Base-by-base conservation (phyloP, 2,888 invertebrate genomes). In the Terebella lapidaria region DNA sequence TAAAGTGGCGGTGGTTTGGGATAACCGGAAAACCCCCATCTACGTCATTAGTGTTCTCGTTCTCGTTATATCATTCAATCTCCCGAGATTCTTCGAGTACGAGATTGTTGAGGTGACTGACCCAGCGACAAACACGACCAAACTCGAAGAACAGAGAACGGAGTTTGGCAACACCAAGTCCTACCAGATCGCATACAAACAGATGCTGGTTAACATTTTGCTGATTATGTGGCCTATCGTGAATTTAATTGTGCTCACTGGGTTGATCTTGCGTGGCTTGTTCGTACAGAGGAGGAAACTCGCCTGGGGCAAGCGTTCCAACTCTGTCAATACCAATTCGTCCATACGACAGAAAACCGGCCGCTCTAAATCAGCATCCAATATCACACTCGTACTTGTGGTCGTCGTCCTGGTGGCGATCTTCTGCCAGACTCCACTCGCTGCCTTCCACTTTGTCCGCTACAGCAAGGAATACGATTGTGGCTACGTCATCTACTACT, bases 31-130 rank as follows among this genome's bases (percentile, higher is more conserved):
- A 24, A 69, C 69, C 1, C 52, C 54, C 55, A 46, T 59, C 30
- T 68, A 67, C 56, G 54, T 69, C 27, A 54, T 54, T 10, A 24
- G 53, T 15, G 69, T 67, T 18, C 52, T 67, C n/a, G 22, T 45
- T 10, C 29, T 62, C 15, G 65, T 67, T 5, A 24, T 64, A 18
- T 54, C 58, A 18, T 69, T 68, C 61, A 69, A 69, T 56, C 20
- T 63, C 42, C 69, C 69, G 4, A 57, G 69, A 27, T 59, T 69
- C 49, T 69, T 69, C 56, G 69, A 69, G 52, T 69, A 69, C 60
- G 35, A 55, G 24, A 57, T 69, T 49, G 54, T 59, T 2, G 58
- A 53, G 3, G 25, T n/a, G n/a, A 22, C n/a, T 22, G n/a, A 45
- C n/a, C n/a, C 30, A 20, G 45, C 55, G 26, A 46, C 54, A 3